Evolutionary conservation across 1,140 invertebrate species (phyloP).

Genomic region (Nasonia vitripennis): DNA sequence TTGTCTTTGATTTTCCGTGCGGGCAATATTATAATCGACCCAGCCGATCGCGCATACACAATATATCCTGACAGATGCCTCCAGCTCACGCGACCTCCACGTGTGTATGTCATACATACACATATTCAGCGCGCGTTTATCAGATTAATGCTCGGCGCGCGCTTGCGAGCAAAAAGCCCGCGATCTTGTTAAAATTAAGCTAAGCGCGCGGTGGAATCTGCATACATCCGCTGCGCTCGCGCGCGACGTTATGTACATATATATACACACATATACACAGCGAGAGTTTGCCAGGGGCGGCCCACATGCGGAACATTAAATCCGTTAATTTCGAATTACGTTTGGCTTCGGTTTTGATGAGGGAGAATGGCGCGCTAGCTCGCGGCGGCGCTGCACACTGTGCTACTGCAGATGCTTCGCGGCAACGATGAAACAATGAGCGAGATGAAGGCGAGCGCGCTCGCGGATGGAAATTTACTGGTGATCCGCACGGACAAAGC

Average conservation of each 20-base stretch:
- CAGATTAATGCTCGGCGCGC: background rate
- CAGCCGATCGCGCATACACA: constrained; percentile 12
- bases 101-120: background rate
- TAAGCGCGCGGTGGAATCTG: background rate
- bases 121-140: background rate
- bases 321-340: constrained; percentile 36
- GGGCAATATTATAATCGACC: constrained; percentile 15
- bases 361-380: background rate
- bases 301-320: constrained; percentile 39
- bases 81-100: constrained; percentile 19
- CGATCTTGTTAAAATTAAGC: constrained; percentile 25
- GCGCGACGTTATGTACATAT: background rate
- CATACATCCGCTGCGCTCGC: background rate
- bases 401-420: too few species aligned
- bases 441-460: background rate
- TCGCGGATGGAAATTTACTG: background rate
- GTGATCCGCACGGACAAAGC: background rate
- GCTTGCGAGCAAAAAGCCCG: background rate
- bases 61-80: constrained; percentile 15
- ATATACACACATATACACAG: background rate
- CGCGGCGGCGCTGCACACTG: background rate
- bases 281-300: background rate
- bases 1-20: background rate
- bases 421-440: background rate
- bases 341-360: constrained; percentile 31